A percentile compares a stretch with the other conserved stretches of the same genome.
Conservation (phyloP, 2,888 invertebrate species). For the Ceraclea dissimilis region DNA sequence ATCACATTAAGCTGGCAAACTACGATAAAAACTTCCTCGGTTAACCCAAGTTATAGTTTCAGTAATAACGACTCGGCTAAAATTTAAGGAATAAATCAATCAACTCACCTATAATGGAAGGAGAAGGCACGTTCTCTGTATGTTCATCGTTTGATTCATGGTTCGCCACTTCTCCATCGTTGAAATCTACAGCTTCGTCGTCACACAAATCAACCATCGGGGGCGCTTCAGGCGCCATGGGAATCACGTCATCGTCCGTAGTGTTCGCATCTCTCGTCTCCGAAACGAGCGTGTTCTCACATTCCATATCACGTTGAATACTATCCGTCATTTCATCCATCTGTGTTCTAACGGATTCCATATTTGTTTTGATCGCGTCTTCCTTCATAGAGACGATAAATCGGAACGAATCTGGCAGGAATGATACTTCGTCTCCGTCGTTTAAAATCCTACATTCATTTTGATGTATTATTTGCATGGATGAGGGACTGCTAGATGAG, state of each 20-base stretch:
- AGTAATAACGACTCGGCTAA: no score
- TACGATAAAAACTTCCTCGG: no score
- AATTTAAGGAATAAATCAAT: no score
- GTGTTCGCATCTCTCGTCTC: background rate
- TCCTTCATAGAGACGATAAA: background rate
- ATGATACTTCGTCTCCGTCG: slow-evolving; percentile 47
- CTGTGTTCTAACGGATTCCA: background rate
- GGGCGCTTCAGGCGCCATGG: background rate
- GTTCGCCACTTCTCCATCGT: slow-evolving; percentile 24
- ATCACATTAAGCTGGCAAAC: no score
- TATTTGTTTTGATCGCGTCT: background rate
- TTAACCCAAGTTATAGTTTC: no score
- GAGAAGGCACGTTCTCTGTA: no score
- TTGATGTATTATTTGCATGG: slow-evolving; percentile 34
- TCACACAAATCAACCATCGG: background rate
- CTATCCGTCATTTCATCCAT: no score
- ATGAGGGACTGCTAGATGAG: slow-evolving; percentile 28
- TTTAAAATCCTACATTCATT: slow-evolving; percentile 33
- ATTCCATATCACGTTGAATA: background rate
- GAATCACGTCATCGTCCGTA: background rate
- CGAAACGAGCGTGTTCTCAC: background rate
- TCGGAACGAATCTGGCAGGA: slow-evolving; percentile 39
- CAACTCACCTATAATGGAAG: no score
- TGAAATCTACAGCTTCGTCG: slow-evolving; percentile 33
- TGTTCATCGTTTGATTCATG: no score